Conservation (phyloP, 2,113 vertebrate species). For the Synchiropus splendidus region DNA sequence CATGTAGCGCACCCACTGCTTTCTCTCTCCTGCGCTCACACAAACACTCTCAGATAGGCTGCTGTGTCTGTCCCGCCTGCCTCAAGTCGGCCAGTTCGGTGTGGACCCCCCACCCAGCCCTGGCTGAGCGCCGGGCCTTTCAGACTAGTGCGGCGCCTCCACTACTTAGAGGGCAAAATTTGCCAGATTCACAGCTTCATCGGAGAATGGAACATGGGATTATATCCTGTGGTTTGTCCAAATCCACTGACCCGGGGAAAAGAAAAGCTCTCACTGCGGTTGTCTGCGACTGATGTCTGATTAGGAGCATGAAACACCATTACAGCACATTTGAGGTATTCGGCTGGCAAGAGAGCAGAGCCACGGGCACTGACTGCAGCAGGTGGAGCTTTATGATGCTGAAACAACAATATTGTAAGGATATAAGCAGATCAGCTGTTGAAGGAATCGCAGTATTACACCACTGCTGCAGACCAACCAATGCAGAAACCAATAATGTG, state of each 20-base stretch:
- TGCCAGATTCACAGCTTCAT: conserved; percentile 70
- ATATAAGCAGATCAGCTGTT: conserved; percentile 21
- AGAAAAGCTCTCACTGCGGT: conserved; percentile 53
- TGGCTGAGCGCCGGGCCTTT: conserved; percentile 64
- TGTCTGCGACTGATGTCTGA: conserved; percentile 46
- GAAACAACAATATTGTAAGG: conserved; percentile 30
- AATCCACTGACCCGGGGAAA: conserved; percentile 58
- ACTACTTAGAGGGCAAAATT: conserved; percentile 68
- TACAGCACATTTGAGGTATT: conserved; percentile 34
- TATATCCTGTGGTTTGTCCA: conserved; percentile 59
- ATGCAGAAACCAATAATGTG: no score
- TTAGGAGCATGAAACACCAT: conserved; percentile 29
- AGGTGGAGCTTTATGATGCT: conserved; percentile 40
- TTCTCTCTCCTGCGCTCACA: no score
- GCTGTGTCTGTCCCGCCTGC: conserved; percentile 2
- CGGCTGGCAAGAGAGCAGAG: conserved; percentile 15
- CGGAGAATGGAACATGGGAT: conserved; percentile 63
- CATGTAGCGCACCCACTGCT: conserved; percentile 33
- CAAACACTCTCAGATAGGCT: conserved; percentile 4
- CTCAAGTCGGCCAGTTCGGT: conserved; percentile 13
- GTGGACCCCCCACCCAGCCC: conserved; percentile 53
- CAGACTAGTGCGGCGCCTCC: conserved; percentile 73
- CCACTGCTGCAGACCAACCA: no score
- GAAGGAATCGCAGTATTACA: no score
- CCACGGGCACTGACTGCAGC: conserved; percentile 22